Evolutionary conservation across 1,140 invertebrate species (phyloP).

Genomic region (Copidosoma floridanum): DNA sequence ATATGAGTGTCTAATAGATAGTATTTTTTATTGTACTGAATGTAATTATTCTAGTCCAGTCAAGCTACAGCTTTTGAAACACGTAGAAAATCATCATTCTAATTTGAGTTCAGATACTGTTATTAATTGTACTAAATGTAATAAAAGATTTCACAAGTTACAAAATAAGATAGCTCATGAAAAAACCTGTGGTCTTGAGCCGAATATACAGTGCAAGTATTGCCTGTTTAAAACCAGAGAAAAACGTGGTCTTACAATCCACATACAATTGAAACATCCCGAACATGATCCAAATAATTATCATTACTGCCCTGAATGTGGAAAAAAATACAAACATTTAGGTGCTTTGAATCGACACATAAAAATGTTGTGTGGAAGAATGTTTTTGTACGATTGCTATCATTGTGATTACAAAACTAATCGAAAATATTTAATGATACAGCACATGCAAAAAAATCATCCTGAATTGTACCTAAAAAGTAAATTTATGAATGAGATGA

Average conservation of each 20-base stretch:
- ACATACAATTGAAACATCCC: conserved; percentile 2
- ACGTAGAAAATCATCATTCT: conserved; percentile 9
- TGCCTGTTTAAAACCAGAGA: conserved; percentile 9
- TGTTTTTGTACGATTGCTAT: not conserved
- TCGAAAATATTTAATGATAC: conserved; percentile 2
- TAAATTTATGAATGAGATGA: too few species aligned
- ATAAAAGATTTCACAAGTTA: conserved; percentile 2
- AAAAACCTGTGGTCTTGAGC: not conserved
- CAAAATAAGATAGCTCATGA: conserved; percentile 3
- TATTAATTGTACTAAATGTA: conserved; percentile 4
- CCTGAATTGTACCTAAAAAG: conserved; percentile 7
- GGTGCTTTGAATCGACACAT: conserved; percentile 6
- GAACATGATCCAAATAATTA: not conserved
- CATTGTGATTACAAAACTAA: conserved; percentile 12
- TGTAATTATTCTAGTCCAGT: not conserved
- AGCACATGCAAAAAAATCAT: conserved; percentile 13
- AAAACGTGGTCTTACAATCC: not conserved
- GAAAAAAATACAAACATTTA: not conserved
- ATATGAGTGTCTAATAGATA: conserved; percentile 6
- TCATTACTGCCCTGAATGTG: conserved; percentile 7
- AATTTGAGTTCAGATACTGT: not conserved
- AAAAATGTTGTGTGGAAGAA: not conserved
- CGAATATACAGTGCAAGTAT: not conserved
- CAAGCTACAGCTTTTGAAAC: conserved; percentile 1
- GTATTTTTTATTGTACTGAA: conserved; percentile 2